Base-by-base conservation (phyloP, 1,140 invertebrate genomes). In the Drosophila kikkawai region DNA sequence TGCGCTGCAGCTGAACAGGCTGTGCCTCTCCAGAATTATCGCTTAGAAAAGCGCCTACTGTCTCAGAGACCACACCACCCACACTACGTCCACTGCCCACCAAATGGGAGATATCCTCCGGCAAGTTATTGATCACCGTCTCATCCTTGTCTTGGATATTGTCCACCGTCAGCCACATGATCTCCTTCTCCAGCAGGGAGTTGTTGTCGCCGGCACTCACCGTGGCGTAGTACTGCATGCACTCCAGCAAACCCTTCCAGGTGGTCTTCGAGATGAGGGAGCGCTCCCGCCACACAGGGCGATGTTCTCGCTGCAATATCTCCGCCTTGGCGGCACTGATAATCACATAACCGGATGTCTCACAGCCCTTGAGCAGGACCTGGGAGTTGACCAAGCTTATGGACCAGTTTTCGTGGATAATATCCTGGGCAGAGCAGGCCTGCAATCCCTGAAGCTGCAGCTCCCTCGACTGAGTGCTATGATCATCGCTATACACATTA, bases 141-240 rank as follows among this genome's bases (percentile, higher is more conserved):
- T 96, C 96, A 79, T 97, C 96, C 93, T 98, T 97, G 87, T 96
- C 96, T 86, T 97, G 96, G 56, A 98, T 98, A 84, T 98, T 97
- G 78, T 99, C 97, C 29, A 98, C 95, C 4, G 96, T 97, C 58
- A 99, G 94, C 98, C 99, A 99, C 94, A 98, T 97, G 74, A 99
- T 99, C 91, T 99, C 97, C 78, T 98, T 97, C 94, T 94, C 94
- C 65, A 94, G 92, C 13, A 95, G 93, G 13, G 95, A 95, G 93
- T 97, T 96, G 42, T 95, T 95, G 84, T 97, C 96, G 13, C 96
- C 97, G 41, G 96, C 96, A 92, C 96, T 97, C 32, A 99, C 98
- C 34, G 98, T 99, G 3, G 98, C 98, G 94, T 99, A 99, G 93
- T 99, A 99, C 95, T 99, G 98, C 98, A 99, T 99, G 93, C 98